phyloP scores from a whole-genome alignment of 2,797 vertebrate species.

The Anniella stebbinsi region DNA sequence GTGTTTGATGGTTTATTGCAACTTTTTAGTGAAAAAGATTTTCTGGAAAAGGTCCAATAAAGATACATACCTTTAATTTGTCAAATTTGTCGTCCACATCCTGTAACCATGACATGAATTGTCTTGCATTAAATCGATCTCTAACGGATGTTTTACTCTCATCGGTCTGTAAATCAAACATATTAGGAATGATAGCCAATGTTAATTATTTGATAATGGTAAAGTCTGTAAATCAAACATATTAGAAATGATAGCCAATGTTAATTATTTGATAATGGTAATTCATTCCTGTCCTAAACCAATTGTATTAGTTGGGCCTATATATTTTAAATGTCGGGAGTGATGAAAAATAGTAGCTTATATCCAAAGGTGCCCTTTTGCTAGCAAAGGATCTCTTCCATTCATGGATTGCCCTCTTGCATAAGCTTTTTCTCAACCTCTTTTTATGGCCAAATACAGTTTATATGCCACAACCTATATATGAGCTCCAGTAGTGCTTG shows the following conservation, averaged over 20 bases:
- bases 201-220: conserved; percentile 3
- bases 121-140: conserved; percentile 96
- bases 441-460: background rate
- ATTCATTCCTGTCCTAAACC: conserved; percentile 31
- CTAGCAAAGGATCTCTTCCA: background rate
- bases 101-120: conserved; percentile 99
- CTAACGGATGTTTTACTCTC: conserved; percentile 97
- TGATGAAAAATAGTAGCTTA: conserved; percentile 14
- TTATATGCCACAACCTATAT: background rate
- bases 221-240: conserved; percentile 80
- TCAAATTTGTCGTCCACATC: conserved; percentile 99
- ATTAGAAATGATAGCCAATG: background rate
- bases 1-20: background rate
- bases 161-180: conserved; percentile 85
- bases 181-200: background rate
- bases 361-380: background rate
- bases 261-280: conserved; percentile 2
- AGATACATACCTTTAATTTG: conserved; percentile 91
- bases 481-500: background rate
- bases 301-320: background rate
- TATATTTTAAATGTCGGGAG: background rate
- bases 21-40: background rate
- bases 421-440: background rate
- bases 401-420: background rate
- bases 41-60: conserved; percentile 14